Evolutionary conservation across 2,113 vertebrate genomes (phyloP), one percentile per base, ranked within the genome.

Genomic region (Archilochus colubris): DNA sequence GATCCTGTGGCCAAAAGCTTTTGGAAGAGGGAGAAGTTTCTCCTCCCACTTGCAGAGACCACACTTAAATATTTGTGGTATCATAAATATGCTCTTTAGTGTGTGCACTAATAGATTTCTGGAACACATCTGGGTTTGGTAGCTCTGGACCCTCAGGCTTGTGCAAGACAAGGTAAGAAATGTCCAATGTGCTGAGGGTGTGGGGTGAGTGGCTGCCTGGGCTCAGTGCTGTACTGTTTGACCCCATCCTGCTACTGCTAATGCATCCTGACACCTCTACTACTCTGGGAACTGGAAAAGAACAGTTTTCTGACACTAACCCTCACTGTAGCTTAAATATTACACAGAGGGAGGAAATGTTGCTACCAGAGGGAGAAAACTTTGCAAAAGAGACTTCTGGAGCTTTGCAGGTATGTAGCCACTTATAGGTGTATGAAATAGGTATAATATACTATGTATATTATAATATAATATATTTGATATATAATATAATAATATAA

Each of bases 41-140:
- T 89, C 94, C 94, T 95, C 95, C 94, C 79, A 64, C 82, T 93
- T 64, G 75, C 72, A 63, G 48, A 95, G 78, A 70, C 89, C 89
- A 75, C 75, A 48, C 78, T 93, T 82, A 86, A 80, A 94, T 94
- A 93, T 94, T 94, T 96, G 82, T 88, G 75, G 89, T 88, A 67
- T 95, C 75, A 77, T 91, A 95, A 88, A 94, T 88, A 80, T 74
- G 70, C 63, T 92, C 91, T 91, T 92, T 57, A 89, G 55, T 46
- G 59, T 44, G 55, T 76, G 43, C 63, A 75, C 31, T 93, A 93
- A 63, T 70, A 88, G 79, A 40, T 81, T 67, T 83, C 85, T 92
- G 93, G 68, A 95, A 61, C 25, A 59, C 84, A 80, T 90, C 88
- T 89, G 82, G 55, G 13, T 48, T 80, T 89, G 61, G 55, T 89